Evolutionary conservation across 2,888 invertebrate genomes (phyloP).

Genomic region (Dasysyrphus albostriatus): DNA sequence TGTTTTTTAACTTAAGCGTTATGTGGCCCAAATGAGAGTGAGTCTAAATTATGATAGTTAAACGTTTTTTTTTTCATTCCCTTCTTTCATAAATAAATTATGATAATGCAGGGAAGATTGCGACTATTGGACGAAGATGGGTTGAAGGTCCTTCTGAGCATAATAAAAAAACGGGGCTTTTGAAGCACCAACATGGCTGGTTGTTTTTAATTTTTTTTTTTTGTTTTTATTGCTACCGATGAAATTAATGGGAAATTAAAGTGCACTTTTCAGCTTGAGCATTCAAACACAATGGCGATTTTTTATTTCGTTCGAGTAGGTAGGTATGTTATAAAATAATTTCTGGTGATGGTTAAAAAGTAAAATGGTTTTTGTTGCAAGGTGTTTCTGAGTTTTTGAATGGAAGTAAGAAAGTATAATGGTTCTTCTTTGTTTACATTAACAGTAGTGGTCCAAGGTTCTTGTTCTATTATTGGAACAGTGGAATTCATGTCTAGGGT

Average conservation of each 20-base stretch:
- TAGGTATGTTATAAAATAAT: constrained; percentile 18
- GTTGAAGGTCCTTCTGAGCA: constrained; percentile 60
- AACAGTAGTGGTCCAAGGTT: no score
- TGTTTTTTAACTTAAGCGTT: constrained; percentile 1
- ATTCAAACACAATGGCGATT: constrained; percentile 28
- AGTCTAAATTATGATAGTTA: constrained; percentile 58
- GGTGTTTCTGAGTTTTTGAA: constrained; percentile 1
- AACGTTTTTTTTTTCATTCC: constrained; percentile 33
- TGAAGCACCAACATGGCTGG: constrained; percentile 31
- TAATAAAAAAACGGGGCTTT: constrained; percentile 9
- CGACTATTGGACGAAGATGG: constrained; percentile 33
- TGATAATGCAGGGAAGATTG: constrained; percentile 52
- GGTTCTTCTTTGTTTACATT: no score
- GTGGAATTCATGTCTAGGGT: no score
- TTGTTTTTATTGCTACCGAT: neutral
- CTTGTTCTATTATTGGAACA: no score
- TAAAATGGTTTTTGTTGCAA: constrained; percentile 6
- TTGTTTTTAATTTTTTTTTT: constrained; percentile 10
- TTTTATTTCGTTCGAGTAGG: neutral
- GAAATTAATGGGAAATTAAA: constrained; percentile 41
- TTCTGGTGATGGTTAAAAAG: neutral
- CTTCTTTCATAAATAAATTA: constrained; percentile 40
- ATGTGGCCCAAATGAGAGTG: constrained; percentile 58
- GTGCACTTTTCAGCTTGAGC: constrained; percentile 31
- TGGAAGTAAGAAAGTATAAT: no score